These are phyloP conservation scores for Hozukius guyotensis DNA, from an alignment of 2,797 vertebrate genomes.

Conservation along the genomic window DNA sequence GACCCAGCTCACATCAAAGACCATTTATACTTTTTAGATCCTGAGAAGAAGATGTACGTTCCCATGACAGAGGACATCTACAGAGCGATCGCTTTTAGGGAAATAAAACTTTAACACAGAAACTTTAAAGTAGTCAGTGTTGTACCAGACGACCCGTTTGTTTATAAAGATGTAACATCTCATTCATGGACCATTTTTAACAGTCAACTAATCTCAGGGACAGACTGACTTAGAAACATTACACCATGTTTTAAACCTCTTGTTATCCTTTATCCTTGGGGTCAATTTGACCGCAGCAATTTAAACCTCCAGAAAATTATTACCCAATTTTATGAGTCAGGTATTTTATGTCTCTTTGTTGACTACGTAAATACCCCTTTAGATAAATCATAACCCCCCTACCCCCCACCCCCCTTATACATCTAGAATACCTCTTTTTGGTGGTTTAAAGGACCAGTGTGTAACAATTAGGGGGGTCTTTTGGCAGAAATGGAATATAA, in stretches of 20 bases:
- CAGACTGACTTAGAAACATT: conserved; percentile 12
- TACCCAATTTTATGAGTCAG: not conserved
- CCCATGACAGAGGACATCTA: conserved; percentile 85
- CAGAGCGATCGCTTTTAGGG: conserved; percentile 68
- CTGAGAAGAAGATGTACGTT: conserved; percentile 83
- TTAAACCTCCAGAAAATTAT: not conserved
- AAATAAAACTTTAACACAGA: conserved; percentile 84
- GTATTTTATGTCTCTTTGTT: not conserved
- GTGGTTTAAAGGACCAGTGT: too few relatives aligned
- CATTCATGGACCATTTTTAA: conserved; percentile 15
- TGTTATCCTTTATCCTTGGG: not conserved
- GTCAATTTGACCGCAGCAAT: not conserved
- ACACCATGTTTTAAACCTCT: not conserved
- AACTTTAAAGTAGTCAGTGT: not conserved
- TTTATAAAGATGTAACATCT: conserved; percentile 18
- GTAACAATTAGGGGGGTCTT: too few relatives aligned
- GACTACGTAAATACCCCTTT: not conserved
- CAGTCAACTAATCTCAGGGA: conserved; percentile 78
- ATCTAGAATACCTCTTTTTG: too few relatives aligned
- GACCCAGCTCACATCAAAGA: conserved; percentile 83
- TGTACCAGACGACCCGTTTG: not conserved
- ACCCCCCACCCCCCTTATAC: too few relatives aligned
- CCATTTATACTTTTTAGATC: conserved; percentile 86
- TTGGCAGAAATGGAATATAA: too few relatives aligned
- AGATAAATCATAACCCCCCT: too few relatives aligned